Evolutionary conservation across 1,140 invertebrate species (phyloP).

Genomic region (Zaprionus ornatus): DNA sequence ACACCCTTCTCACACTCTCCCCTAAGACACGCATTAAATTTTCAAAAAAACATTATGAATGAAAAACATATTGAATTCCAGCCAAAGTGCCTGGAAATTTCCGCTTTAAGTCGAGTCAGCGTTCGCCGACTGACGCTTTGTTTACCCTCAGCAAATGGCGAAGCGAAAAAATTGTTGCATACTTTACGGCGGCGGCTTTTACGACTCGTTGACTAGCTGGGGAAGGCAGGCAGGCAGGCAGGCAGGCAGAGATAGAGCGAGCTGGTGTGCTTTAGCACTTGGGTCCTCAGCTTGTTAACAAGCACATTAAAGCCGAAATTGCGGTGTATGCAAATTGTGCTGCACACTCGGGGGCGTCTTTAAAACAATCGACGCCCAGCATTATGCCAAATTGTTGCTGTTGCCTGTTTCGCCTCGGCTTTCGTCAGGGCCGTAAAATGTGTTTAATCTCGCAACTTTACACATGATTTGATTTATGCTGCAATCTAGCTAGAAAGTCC

Average conservation of each 20-base stretch:
- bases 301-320: slow-evolving; percentile 50
- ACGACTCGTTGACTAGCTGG: slow-evolving; percentile 30
- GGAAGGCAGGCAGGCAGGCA: too few species aligned
- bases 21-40: slow-evolving; percentile 43
- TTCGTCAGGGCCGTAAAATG: neutral
- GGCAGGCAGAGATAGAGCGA: neutral
- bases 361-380: slow-evolving; percentile 24
- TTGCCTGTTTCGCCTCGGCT: neutral
- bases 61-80: slow-evolving; percentile 7
- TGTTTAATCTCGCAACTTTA: slow-evolving; percentile 29
- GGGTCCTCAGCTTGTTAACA: slow-evolving; percentile 38
- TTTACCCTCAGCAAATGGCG: neutral
- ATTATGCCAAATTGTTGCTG: slow-evolving; percentile 18
- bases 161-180: slow-evolving; percentile 41
- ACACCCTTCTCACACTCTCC: neutral
- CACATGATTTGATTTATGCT: slow-evolving; percentile 25
- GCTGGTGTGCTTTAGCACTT: slow-evolving; percentile 4
- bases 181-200: slow-evolving; percentile 22
- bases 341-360: slow-evolving; percentile 45
- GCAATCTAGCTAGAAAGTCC: slow-evolving; percentile 3
- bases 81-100: slow-evolving; percentile 28
- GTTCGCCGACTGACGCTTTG: neutral
- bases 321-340: slow-evolving; percentile 54
- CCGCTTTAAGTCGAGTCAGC: slow-evolving; percentile 29
- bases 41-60: slow-evolving; percentile 29